Evolutionary conservation across 2,888 invertebrate genomes (phyloP).

Genomic region (Plagodis pulveraria): DNA sequence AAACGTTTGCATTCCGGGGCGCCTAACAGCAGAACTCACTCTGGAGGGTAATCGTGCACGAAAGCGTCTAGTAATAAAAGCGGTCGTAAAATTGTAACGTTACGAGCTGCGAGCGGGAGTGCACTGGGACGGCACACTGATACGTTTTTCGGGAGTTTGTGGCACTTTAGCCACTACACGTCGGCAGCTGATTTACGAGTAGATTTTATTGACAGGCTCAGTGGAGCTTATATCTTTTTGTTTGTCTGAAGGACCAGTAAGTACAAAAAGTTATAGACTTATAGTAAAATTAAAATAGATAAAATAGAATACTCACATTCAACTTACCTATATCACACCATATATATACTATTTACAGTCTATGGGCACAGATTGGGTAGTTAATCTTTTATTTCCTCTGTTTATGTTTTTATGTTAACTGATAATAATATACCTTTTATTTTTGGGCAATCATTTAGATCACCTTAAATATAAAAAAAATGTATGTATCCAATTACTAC

Average conservation of each 20-base stretch:
- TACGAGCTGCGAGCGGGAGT: conserved; percentile 79
- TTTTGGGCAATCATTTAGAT: too few relatives aligned
- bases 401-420: too few relatives aligned
- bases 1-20: conserved; percentile 62
- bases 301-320: too few relatives aligned
- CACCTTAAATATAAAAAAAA: too few relatives aligned
- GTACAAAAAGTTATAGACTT: neutral
- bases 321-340: too few relatives aligned
- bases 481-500: too few relatives aligned
- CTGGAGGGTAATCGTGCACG: conserved; percentile 84
- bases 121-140: conserved; percentile 79
- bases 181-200: conserved; percentile 63
- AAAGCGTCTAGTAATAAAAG: conserved; percentile 85
- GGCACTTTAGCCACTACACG: conserved; percentile 44
- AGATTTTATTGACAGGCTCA: conserved; percentile 58
- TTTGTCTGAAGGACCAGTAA: neutral
- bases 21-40: conserved; percentile 84
- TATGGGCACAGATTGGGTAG: too few relatives aligned
- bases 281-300: too few relatives aligned
- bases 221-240: conserved; percentile 24
- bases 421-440: too few relatives aligned
- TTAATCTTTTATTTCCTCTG: too few relatives aligned
- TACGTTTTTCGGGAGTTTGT: conserved; percentile 71
- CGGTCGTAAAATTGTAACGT: conserved; percentile 82
- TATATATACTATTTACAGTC: too few relatives aligned